These are phyloP conservation scores for Mesochorus sp. DNA, from an alignment of 2,888 invertebrate genomes.

Conservation along the genomic window DNA sequence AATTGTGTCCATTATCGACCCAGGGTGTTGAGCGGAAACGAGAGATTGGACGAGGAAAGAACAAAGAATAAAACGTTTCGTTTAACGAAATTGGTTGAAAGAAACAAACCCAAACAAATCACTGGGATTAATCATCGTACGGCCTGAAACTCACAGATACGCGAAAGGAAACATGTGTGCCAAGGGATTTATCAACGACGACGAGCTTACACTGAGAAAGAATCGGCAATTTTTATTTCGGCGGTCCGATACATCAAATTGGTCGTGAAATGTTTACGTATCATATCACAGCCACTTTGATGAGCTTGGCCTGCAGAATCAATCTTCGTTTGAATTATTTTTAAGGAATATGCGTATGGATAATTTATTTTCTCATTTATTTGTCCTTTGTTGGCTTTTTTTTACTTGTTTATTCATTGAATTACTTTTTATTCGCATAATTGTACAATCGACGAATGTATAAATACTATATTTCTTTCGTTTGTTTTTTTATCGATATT, in stretches of 20 bases:
- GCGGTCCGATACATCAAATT: slow-evolving; percentile 91
- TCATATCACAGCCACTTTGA: slow-evolving; percentile 99
- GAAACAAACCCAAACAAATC: neutral
- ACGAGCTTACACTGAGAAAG: neutral
- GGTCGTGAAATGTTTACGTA: slow-evolving; percentile 90
- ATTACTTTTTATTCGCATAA: neutral
- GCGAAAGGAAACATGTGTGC: neutral
- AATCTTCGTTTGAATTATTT: slow-evolving; percentile 75
- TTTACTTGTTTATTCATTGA: neutral
- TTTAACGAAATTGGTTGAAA: no score
- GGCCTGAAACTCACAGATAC: no score
- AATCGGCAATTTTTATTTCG: slow-evolving; percentile 69
- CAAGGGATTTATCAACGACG: neutral
- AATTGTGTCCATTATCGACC: slow-evolving; percentile 83
- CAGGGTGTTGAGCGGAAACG: slow-evolving; percentile 49
- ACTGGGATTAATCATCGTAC: neutral
- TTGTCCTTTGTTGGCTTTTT: neutral
- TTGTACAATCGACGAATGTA: no score
- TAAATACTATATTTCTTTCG: neutral
- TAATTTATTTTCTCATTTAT: neutral
- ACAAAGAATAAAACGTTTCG: neutral
- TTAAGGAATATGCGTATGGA: no score
- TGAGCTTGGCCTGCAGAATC: slow-evolving; percentile 88
- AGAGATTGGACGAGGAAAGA: slow-evolving; percentile 18
- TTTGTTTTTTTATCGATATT: neutral